Evolutionary conservation across 2,888 invertebrate species (phyloP).

Genomic region (Liopterus haemorrhoidalis): DNA sequence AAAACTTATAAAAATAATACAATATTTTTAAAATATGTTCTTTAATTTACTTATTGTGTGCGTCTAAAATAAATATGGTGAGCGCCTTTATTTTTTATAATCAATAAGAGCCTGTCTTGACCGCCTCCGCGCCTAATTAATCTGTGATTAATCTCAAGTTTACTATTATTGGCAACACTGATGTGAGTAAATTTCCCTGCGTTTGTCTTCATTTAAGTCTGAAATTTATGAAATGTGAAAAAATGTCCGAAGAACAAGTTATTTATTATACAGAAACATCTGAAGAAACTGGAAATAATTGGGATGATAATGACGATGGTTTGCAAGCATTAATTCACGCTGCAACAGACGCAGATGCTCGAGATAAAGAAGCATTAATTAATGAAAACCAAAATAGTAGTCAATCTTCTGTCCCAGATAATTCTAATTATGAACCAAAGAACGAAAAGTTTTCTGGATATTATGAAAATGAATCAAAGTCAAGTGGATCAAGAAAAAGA

Average conservation of each 20-base stretch:
- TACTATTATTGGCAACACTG: no score
- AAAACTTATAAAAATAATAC: no score
- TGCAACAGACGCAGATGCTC: conserved; percentile 42
- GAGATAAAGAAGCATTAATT: conserved; percentile 34
- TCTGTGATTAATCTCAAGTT: no score
- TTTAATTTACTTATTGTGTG: no score
- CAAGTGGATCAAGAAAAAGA: conserved; percentile 3
- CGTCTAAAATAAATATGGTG: no score
- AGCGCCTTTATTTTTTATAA: no score
- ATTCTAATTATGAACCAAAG: neutral
- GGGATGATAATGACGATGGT: conserved; percentile 37
- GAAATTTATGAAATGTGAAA: no score
- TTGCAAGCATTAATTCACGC: conserved; percentile 42
- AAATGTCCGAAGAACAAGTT: conserved; percentile 20
- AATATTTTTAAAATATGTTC: no score
- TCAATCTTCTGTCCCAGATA: neutral
- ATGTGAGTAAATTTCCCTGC: no score
- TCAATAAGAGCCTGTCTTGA: no score
- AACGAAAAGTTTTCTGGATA: conserved; percentile 6
- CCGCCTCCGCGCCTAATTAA: no score
- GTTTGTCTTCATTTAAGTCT: no score
- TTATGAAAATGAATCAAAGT: conserved; percentile 5
- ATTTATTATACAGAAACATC: conserved; percentile 11
- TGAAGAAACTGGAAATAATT: conserved; percentile 19
- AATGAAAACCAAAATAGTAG: conserved; percentile 13